A percentile compares a stretch with the other conserved stretches of the same genome.
Evolutionary conservation across 2,113 vertebrate genomes (phyloP).

Genomic region (Seriola rivoliana): DNA sequence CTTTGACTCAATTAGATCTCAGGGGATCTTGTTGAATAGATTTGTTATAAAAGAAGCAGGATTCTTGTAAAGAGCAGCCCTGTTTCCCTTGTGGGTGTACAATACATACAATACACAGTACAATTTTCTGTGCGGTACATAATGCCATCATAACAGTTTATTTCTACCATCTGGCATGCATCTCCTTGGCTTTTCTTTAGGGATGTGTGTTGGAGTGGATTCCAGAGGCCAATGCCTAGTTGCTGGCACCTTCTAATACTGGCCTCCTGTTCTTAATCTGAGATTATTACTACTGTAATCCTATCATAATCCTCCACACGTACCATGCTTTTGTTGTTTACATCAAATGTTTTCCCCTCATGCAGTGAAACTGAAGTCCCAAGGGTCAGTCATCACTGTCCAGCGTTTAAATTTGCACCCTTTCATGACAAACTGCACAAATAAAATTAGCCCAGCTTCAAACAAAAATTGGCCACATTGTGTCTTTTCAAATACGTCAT

Average conservation of each 20-base stretch:
- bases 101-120: not conserved
- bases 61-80: conserved; percentile 26
- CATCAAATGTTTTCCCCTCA: conserved; percentile 59
- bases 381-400: conserved; percentile 27
- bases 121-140: conserved; percentile 9
- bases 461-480: conserved; percentile 31
- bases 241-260: conserved; percentile 61
- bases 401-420: conserved; percentile 46
- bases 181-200: conserved; percentile 15
- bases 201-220: conserved; percentile 29
- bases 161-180: conserved; percentile 1
- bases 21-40: conserved; percentile 47
- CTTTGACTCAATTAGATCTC: conserved; percentile 64
- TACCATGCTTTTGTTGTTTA: conserved; percentile 79
- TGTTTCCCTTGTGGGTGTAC: not conserved
- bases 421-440: conserved; percentile 33
- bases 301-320: conserved; percentile 71
- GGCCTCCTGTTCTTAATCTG: conserved; percentile 74
- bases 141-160: conserved; percentile 9
- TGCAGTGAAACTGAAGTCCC: conserved; percentile 45
- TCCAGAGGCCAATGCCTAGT: conserved; percentile 31
- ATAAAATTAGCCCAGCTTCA: conserved; percentile 60
- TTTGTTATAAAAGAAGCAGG: conserved; percentile 45
- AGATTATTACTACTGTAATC: conserved; percentile 78
- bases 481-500: conserved; percentile 33